Conservation (phyloP, 1,140 invertebrate species). For the Euglossa dilemma region DNA sequence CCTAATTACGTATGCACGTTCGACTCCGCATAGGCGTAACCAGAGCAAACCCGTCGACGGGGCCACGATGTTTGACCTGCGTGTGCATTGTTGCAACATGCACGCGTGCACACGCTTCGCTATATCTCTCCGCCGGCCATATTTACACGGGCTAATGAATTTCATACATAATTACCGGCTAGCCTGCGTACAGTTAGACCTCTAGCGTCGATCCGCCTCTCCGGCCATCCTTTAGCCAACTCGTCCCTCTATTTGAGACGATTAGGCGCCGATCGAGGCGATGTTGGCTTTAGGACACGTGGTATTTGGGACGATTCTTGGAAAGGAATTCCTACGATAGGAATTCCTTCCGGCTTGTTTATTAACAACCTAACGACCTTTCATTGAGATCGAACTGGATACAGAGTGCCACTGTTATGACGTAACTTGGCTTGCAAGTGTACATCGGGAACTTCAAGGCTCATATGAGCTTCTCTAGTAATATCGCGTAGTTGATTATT, state of each 20-base stretch:
- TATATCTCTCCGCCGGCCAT: slow-evolving; percentile 42
- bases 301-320: neutral
- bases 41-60: neutral
- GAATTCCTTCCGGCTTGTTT: no score
- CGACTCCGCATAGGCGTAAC: slow-evolving; percentile 1
- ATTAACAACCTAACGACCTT: no score
- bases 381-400: no score
- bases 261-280: neutral
- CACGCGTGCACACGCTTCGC: slow-evolving; percentile 6
- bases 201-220: neutral
- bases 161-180: slow-evolving; percentile 71
- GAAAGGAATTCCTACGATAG: no score
- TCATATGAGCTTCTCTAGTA: no score
- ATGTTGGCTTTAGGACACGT: neutral
- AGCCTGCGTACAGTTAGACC: neutral
- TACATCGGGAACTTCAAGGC: no score
- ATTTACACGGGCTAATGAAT: slow-evolving; percentile 77
- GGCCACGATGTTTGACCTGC: slow-evolving; percentile 36
- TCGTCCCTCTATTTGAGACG: neutral
- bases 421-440: no score
- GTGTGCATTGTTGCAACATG: slow-evolving; percentile 34
- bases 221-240: neutral
- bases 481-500: no score
- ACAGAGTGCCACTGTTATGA: no score
- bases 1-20: slow-evolving; percentile 43